Evolutionary conservation across 1,140 invertebrate genomes (phyloP).

Genomic region (Wiebesia pumilae): DNA sequence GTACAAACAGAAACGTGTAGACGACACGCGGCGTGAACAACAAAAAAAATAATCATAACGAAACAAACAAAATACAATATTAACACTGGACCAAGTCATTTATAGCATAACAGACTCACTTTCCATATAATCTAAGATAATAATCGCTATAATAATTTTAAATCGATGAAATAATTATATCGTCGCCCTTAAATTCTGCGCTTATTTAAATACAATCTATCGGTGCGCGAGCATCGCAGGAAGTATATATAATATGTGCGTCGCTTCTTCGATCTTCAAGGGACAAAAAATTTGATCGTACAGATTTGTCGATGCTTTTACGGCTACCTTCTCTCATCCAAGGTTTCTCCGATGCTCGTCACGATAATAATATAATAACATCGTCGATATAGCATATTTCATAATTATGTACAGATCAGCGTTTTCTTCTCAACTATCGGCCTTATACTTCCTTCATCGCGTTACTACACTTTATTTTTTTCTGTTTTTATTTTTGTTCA

Average conservation of each 20-base stretch:
- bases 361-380: constrained; percentile 63
- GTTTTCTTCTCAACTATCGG: constrained; percentile 54
- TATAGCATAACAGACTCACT: constrained; percentile 69
- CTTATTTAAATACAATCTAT: constrained; percentile 51
- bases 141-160: constrained; percentile 44
- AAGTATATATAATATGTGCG: constrained; percentile 17
- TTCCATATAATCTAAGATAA: constrained; percentile 54
- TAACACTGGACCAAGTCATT: constrained; percentile 74
- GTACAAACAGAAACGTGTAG: constrained; percentile 66
- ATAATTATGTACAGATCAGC: constrained; percentile 73
- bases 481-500: constrained; percentile 39
- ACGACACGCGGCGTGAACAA: constrained; percentile 74
- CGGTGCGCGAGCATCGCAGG: constrained; percentile 29
- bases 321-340: background rate
- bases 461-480: constrained; percentile 51
- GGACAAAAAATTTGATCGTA: background rate
- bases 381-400: constrained; percentile 69
- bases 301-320: constrained; percentile 1
- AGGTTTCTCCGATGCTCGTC: constrained; percentile 59
- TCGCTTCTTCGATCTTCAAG: background rate
- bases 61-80: constrained; percentile 77
- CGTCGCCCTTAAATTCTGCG: constrained; percentile 38
- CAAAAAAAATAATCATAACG: constrained; percentile 73
- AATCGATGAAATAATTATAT: constrained; percentile 47
- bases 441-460: constrained; percentile 17